phyloP scores from a whole-genome alignment of 2,888 invertebrate species.

The Drosophila barbarae region DNA sequence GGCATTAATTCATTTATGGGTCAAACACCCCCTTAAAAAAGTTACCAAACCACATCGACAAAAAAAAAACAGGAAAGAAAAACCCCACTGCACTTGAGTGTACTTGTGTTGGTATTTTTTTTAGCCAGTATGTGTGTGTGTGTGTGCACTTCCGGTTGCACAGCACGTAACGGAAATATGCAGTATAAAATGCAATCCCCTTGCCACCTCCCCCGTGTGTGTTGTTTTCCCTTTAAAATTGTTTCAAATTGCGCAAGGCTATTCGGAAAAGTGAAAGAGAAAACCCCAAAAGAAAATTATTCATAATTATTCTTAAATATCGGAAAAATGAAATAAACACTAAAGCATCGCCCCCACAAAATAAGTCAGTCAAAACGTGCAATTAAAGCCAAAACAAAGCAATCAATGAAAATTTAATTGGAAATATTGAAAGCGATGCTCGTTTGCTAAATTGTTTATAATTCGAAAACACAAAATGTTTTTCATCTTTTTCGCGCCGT shows the following conservation, averaged over 20 bases:
- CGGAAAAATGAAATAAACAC: conserved; percentile 11
- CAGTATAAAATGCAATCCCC: conserved; percentile 21
- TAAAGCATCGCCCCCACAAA: conserved; percentile 17
- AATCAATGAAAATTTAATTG: conserved; percentile 38
- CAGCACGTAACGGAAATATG: conserved; percentile 41
- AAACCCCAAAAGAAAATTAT: conserved; percentile 6
- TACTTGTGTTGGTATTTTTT: conserved; percentile 11
- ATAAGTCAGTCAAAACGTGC: conserved; percentile 44
- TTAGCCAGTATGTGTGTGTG: conserved; percentile 18
- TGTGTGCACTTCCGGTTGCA: conserved; percentile 53
- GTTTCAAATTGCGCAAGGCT: conserved; percentile 32
- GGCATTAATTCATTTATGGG: conserved; percentile 71
- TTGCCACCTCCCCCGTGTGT: not conserved
- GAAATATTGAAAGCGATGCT: conserved; percentile 41
- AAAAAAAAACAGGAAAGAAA: conserved; percentile 1
- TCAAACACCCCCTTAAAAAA: conserved; percentile 66
- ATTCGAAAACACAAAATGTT: conserved; percentile 32
- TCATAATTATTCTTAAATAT: conserved; percentile 19
- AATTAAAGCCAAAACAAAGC: conserved; percentile 39
- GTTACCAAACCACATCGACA: conserved; percentile 38
- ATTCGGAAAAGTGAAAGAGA: conserved; percentile 31
- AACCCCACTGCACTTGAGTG: conserved; percentile 27
- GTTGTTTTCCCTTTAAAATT: conserved; percentile 8
- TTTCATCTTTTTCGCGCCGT: conserved; percentile 32
- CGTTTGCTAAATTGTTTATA: conserved; percentile 48